Base-by-base conservation (phyloP, 2,888 invertebrate species). In the Blastobasis adustella region DNA sequence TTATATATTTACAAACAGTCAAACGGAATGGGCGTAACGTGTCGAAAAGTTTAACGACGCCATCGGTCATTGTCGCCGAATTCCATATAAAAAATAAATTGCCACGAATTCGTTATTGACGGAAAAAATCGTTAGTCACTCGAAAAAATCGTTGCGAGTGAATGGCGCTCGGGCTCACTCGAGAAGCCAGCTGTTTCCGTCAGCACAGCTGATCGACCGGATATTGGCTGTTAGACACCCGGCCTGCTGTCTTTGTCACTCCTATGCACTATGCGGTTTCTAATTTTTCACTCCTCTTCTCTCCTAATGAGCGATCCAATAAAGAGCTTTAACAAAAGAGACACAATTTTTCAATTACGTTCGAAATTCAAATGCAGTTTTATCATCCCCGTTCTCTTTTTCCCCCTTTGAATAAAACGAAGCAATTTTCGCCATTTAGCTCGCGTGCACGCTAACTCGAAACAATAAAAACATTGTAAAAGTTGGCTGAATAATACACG, bases 191-290 rank as follows among this genome's bases (percentile, higher is more conserved):
- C 86, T 87, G 87, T 77, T 84, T 85, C 87, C 87, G 82, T 62
- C 70, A 61, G 71, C 76, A 80, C 84, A 85, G 83, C 87, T 87
- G 87, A 87, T 87, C 82, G 82, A 73, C 73, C 82, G 87, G 86
- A 86, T 87, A 87, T 86, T 86, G 82, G 80, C 82, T 78, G 82
- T 83, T 85, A 82, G 65, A 69, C 68, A 71, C 65, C 66, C 59
- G 59, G 60, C 56, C 56, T 60, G 62, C 60, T 71, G 71, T 70
- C 76, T 70, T 69, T 54, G 55, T 63, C 54, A 55, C 56, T 57
- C 63, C 57, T 66, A 23, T 23, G 73, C 68, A 65, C 61, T 65
- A 68, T 67, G 60, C 58, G 63, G 66, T 65, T 74, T 73, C 76
- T 76, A 76, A 81, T 75, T 76, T 77, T 78, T 72, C 72, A 71